Conservation (phyloP, 2,113 vertebrate genomes). For the Phrynosoma platyrhinos region DNA sequence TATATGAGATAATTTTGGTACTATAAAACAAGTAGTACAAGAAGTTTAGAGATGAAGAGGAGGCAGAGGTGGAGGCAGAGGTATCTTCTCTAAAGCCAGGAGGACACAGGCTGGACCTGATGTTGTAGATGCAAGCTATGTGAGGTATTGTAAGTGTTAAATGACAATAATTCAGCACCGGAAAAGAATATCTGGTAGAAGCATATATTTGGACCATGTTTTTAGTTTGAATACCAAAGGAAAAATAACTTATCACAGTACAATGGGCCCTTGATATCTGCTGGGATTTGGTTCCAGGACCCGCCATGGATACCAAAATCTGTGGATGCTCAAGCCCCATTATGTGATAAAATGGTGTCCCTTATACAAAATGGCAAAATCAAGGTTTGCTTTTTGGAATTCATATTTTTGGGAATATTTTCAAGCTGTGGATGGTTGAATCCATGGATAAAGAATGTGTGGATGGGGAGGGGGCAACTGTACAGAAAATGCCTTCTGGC, state of each 20-base stretch:
- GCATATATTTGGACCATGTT: not conserved
- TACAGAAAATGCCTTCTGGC: not conserved
- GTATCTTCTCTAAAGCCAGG: not conserved
- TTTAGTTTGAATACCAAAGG: not conserved
- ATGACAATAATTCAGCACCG: not conserved
- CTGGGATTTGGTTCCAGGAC: too few relatives aligned
- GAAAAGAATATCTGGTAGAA: not conserved
- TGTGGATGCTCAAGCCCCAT: too few relatives aligned
- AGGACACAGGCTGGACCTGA: not conserved
- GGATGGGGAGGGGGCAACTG: too few relatives aligned
- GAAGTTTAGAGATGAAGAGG: not conserved
- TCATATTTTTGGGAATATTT: too few relatives aligned
- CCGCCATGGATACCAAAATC: too few relatives aligned
- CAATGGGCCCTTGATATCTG: not conserved
- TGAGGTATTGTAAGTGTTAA: not conserved
- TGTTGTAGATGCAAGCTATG: not conserved
- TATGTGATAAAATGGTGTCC: too few relatives aligned
- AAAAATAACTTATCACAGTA: not conserved
- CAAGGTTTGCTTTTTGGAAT: too few relatives aligned
- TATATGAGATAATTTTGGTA: not conserved
- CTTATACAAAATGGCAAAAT: too few relatives aligned
- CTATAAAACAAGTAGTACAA: not conserved
- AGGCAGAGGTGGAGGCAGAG: too few relatives aligned
- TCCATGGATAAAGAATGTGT: too few relatives aligned
- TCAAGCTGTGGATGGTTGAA: too few relatives aligned